phyloP scores from a whole-genome alignment of 2,888 invertebrate species.

The Desoria tigrina region DNA sequence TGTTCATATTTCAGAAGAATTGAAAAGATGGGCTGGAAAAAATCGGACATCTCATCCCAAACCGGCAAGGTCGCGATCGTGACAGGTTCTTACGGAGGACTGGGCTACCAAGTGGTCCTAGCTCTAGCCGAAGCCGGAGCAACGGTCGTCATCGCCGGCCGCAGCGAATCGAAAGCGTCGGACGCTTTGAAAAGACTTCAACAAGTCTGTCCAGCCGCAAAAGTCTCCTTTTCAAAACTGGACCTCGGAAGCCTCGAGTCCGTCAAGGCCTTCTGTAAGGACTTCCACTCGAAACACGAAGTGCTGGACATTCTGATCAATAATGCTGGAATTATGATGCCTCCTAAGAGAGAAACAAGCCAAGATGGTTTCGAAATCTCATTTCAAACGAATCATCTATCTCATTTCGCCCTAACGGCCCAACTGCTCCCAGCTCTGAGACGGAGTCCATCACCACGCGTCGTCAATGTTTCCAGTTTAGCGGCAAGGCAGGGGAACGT shows the following conservation, averaged over 20 bases:
- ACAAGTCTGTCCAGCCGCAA: slow-evolving; percentile 50
- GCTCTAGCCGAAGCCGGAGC: slow-evolving; percentile 56
- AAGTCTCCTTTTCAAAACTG: slow-evolving; percentile 55
- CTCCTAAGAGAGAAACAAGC: slow-evolving; percentile 13
- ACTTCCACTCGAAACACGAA: neutral
- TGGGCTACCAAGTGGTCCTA: slow-evolving; percentile 57
- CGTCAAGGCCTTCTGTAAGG: slow-evolving; percentile 55
- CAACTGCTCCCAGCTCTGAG: slow-evolving; percentile 18
- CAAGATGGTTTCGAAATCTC: slow-evolving; percentile 16
- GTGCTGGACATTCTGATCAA: slow-evolving; percentile 55
- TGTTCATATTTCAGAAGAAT: no score
- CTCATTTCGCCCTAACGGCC: slow-evolving; percentile 21
- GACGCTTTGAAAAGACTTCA: slow-evolving; percentile 56
- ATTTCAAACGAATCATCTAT: slow-evolving; percentile 16
- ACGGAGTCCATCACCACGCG: neutral
- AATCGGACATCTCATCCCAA: no score
- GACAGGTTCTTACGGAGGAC: slow-evolving; percentile 58
- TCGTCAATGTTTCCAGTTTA: slow-evolving; percentile 15
- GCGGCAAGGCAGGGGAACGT: neutral
- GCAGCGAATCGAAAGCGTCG: slow-evolving; percentile 56
- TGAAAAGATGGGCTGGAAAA: no score
- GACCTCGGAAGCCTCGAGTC: slow-evolving; percentile 57
- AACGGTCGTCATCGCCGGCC: slow-evolving; percentile 57
- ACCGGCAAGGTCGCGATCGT: slow-evolving; percentile 56
- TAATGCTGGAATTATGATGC: slow-evolving; percentile 57